Evolutionary conservation across 2,888 invertebrate species (phyloP).

Genomic region (Xylota sylvarum): DNA sequence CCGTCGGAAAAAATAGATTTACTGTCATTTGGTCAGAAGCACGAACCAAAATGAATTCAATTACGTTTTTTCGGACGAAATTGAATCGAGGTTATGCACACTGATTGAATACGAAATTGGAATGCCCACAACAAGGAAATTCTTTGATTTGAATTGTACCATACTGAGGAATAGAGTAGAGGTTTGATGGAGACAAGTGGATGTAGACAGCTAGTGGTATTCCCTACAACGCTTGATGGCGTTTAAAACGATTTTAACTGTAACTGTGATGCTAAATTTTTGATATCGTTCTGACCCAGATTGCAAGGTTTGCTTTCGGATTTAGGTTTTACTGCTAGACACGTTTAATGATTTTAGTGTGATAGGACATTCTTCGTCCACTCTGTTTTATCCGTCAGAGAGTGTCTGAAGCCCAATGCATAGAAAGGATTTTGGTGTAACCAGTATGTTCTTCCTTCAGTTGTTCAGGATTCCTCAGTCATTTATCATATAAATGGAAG

Average conservation of each 20-base stretch:
- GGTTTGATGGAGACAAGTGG: not conserved
- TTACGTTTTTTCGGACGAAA: conserved; percentile 44
- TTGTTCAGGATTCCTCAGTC: too few species aligned
- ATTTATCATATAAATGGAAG: too few species aligned
- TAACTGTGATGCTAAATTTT: conserved; percentile 10
- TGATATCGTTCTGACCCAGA: conserved; percentile 18
- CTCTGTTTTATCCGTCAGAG: too few species aligned
- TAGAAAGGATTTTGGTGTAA: too few species aligned
- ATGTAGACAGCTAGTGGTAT: not conserved
- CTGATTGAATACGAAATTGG: conserved; percentile 42
- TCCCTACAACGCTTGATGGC: not conserved
- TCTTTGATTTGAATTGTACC: conserved; percentile 22
- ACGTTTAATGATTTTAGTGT: not conserved
- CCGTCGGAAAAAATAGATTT: conserved; percentile 43
- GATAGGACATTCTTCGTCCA: not conserved
- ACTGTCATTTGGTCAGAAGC: conserved; percentile 54
- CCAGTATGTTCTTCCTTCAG: too few species aligned
- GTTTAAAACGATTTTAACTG: conserved; percentile 14
- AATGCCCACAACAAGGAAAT: conserved; percentile 22
- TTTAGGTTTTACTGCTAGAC: not conserved
- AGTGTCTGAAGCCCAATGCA: too few species aligned
- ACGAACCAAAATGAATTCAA: conserved; percentile 62
- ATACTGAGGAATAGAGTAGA: not conserved
- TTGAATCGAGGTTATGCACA: conserved; percentile 54
- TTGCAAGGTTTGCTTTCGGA: conserved; percentile 4